Percentiles rank a stretch among this genome's conserved stretches.
Evolutionary conservation across 2,888 invertebrate genomes (phyloP).

Genomic region (Kuschelorhynchus macadamiae): DNA sequence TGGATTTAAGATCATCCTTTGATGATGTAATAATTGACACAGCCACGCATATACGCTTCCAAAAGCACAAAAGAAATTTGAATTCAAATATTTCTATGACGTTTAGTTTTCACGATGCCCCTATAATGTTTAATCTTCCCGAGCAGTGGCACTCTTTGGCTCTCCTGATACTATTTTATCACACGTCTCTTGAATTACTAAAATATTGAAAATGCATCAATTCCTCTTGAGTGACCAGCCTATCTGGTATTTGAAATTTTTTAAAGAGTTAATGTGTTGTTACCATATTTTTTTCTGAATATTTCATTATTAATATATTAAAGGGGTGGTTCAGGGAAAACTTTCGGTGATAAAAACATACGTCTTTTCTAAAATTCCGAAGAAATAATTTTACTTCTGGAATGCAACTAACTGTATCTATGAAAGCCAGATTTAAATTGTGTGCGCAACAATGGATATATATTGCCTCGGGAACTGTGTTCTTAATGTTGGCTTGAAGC

Average conservation of each 20-base stretch:
- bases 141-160: background rate
- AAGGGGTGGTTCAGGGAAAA: background rate
- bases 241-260: background rate
- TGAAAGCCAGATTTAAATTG: background rate
- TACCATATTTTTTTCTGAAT: background rate
- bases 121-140: background rate
- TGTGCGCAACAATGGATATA: slow-evolving; percentile 1
- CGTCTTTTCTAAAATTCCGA: background rate
- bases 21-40: background rate
- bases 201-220: slow-evolving; percentile 3
- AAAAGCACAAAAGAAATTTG: slow-evolving; percentile 3
- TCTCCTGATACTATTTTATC: slow-evolving; percentile 4
- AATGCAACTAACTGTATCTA: background rate
- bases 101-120: background rate
- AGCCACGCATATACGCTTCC: background rate
- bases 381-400: slow-evolving; percentile 7
- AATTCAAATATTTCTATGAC: background rate
- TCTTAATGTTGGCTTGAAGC: too few relatives aligned
- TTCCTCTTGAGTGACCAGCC: background rate
- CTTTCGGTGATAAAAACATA: slow-evolving; percentile 3
- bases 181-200: slow-evolving; percentile 1
- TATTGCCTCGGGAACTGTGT: too few relatives aligned
- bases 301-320: background rate
- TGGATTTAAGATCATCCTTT: background rate
- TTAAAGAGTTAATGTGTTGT: background rate